Evolutionary conservation across 2,797 vertebrate species (phyloP).

Genomic region (Periparus ater): DNA sequence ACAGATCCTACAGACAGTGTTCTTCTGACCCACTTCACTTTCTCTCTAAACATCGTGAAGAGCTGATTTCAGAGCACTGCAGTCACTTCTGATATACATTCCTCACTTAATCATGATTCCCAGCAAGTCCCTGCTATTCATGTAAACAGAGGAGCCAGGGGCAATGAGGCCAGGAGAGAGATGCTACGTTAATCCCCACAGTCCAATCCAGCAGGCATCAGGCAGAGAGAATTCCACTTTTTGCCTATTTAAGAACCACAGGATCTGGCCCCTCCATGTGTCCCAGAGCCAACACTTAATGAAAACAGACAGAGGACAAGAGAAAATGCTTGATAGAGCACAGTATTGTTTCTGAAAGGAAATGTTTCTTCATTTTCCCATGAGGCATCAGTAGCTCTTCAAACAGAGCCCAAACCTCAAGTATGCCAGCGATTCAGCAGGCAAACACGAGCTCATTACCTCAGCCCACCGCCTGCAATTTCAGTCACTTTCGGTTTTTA

Average conservation of each 20-base stretch:
- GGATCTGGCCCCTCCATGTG: not conserved
- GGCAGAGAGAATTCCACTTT: not conserved
- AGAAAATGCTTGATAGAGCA: slow-evolving; percentile 24
- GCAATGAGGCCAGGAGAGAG: not conserved
- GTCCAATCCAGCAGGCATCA: not conserved
- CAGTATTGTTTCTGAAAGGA: slow-evolving; percentile 55
- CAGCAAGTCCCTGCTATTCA: not conserved
- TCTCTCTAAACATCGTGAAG: not conserved
- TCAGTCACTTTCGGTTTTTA: not conserved
- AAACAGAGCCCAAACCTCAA: slow-evolving; percentile 64
- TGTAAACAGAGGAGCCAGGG: not conserved
- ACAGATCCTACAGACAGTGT: not conserved
- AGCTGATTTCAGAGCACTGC: not conserved
- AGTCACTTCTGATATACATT: not conserved
- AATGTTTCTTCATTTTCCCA: slow-evolving; percentile 58
- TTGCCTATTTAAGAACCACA: not conserved
- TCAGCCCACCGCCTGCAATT: slow-evolving; percentile 31
- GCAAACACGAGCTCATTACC: slow-evolving; percentile 32
- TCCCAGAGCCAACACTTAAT: slow-evolving; percentile 10
- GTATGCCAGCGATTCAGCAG: slow-evolving; percentile 47
- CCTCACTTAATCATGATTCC: not conserved
- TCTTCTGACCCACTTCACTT: not conserved
- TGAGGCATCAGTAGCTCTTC: slow-evolving; percentile 60
- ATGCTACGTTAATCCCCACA: not conserved
- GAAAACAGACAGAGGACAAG: slow-evolving; percentile 50